phyloP scores from a whole-genome alignment of 1,140 invertebrate genomes.

The Drosophila quadrilineata region DNA sequence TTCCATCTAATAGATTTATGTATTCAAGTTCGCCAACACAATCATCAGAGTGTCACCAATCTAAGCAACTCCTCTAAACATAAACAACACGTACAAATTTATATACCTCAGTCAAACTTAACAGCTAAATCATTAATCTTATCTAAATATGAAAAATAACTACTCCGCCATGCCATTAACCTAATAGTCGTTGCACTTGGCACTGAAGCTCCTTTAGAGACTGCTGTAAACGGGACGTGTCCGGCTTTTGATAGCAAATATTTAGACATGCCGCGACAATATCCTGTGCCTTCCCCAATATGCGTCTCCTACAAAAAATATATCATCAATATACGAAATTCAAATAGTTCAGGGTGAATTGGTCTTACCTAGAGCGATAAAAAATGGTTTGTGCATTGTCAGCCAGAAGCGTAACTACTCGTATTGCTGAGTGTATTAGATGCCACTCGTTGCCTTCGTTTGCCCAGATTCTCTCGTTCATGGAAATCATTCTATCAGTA shows the following conservation, averaged over 20 bases:
- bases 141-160: constrained; percentile 23
- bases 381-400: constrained; percentile 59
- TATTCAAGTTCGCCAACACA: too few species aligned
- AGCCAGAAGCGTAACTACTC: constrained; percentile 85
- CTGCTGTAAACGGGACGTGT: constrained; percentile 82
- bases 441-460: constrained; percentile 90
- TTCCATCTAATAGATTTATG: too few species aligned
- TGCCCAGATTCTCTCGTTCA: constrained; percentile 89
- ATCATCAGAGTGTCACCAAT: too few species aligned
- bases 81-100: constrained; percentile 55
- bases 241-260: constrained; percentile 86
- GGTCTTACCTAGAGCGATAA: constrained; percentile 67
- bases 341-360: too few species aligned
- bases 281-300: constrained; percentile 86
- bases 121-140: constrained; percentile 43
- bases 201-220: constrained; percentile 79
- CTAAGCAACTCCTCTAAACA: too few species aligned
- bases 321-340: neutral
- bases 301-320: constrained; percentile 82
- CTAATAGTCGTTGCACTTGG: constrained; percentile 67
- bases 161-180: constrained; percentile 24
- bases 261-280: constrained; percentile 86
- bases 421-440: constrained; percentile 86
- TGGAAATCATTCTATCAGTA: constrained; percentile 84
- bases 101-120: constrained; percentile 74